Evolutionary conservation across 2,113 vertebrate species (phyloP).

Genomic region (Hippocampus zosterae): DNA sequence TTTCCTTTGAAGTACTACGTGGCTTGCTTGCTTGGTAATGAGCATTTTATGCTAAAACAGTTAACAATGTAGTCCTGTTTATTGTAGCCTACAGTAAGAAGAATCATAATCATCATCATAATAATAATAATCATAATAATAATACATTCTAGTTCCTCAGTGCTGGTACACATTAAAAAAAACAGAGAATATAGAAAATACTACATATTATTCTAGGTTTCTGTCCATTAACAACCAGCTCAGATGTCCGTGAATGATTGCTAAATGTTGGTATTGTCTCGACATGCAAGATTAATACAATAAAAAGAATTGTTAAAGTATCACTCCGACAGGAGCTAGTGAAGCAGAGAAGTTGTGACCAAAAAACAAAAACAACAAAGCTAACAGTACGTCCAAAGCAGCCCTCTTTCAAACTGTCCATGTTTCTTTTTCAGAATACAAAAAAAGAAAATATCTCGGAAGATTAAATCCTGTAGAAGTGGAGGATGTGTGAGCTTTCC

Average conservation of each 20-base stretch:
- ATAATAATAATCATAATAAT: slow-evolving; percentile 46
- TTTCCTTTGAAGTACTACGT: slow-evolving; percentile 68
- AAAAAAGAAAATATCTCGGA: slow-evolving; percentile 47
- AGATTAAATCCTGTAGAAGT: slow-evolving; percentile 62
- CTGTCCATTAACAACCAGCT: slow-evolving; percentile 68
- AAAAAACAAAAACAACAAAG: slow-evolving; percentile 19
- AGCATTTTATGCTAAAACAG: slow-evolving; percentile 72
- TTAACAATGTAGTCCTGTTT: slow-evolving; percentile 76
- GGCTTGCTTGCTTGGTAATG: slow-evolving; percentile 73
- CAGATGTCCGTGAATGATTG: slow-evolving; percentile 67
- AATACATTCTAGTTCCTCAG: slow-evolving; percentile 79
- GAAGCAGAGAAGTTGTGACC: slow-evolving; percentile 51
- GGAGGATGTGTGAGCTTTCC: slow-evolving; percentile 53
- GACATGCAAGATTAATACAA: slow-evolving; percentile 74
- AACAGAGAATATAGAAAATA: slow-evolving; percentile 73
- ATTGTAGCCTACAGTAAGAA: slow-evolving; percentile 76
- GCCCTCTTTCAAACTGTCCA: slow-evolving; percentile 70
- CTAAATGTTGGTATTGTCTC: slow-evolving; percentile 71
- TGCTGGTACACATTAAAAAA: slow-evolving; percentile 75
- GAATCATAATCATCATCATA: slow-evolving; percentile 51
- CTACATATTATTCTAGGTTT: slow-evolving; percentile 65
- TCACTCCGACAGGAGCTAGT: slow-evolving; percentile 67
- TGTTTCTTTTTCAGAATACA: slow-evolving; percentile 42
- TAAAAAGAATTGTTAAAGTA: slow-evolving; percentile 62
- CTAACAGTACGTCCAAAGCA: slow-evolving; percentile 75